Conservation (phyloP, 2,113 vertebrate species). For the Rhineura floridana region DNA sequence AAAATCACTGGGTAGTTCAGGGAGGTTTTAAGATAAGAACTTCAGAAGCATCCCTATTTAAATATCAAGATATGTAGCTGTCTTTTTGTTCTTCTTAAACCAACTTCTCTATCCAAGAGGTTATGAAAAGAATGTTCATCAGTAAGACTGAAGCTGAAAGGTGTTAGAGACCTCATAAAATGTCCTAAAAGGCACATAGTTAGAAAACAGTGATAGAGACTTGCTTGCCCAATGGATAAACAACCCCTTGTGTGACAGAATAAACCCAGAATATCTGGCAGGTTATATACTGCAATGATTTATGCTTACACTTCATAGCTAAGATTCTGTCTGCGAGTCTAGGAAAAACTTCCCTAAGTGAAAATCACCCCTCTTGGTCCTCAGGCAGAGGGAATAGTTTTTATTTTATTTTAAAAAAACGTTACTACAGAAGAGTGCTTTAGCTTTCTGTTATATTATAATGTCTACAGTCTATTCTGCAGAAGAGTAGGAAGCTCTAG, state of each 20-base stretch:
- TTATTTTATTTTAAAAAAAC: neutral
- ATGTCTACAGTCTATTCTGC: neutral
- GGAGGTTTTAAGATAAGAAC: neutral
- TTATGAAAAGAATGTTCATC: fast-evolving
- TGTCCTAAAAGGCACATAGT: fast-evolving
- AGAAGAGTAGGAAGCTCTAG: neutral
- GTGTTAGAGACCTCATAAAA: neutral
- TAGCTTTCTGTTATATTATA: neutral
- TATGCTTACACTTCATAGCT: slow-evolving; percentile 9
- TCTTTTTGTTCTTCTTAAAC: neutral
- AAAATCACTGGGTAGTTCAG: neutral
- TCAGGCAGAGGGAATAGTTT: slow-evolving; percentile 8
- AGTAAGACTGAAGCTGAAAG: fast-evolving
- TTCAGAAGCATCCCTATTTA: neutral
- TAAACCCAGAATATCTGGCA: slow-evolving; percentile 38
- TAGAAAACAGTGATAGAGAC: fast-evolving
- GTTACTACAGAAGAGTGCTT: neutral
- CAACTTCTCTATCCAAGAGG: fast-evolving
- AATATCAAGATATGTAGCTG: neutral
- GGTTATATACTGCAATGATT: slow-evolving; percentile 25
- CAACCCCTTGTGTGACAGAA: neutral
- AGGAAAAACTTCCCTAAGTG: slow-evolving; percentile 36
- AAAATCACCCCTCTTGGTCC: slow-evolving; percentile 39
- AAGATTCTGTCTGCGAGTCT: slow-evolving; percentile 32
- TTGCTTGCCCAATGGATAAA: neutral